Evolutionary conservation across 2,888 invertebrate species (phyloP).

Genomic region (Leptopilina syphax): DNA sequence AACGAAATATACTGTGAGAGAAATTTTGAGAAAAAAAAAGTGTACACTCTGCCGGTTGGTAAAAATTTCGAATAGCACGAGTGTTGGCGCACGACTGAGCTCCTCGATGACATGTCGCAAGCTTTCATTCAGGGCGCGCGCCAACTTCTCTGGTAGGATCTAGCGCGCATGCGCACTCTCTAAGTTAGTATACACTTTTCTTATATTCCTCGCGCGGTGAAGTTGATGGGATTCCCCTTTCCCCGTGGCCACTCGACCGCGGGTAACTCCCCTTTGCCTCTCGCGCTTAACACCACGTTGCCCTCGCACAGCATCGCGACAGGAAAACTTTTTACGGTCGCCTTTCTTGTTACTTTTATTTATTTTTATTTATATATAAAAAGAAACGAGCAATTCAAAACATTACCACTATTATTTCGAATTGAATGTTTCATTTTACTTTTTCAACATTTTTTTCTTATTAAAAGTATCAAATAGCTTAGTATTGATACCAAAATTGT

Average conservation of each 20-base stretch:
- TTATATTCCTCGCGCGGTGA: conserved; percentile 74
- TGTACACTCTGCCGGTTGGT: conserved; percentile 42
- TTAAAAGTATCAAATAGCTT: too few species aligned
- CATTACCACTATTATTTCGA: background rate
- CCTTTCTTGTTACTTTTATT: conserved; percentile 56
- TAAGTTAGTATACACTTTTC: conserved; percentile 41
- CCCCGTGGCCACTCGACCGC: conserved; percentile 74
- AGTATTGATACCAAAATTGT: too few species aligned
- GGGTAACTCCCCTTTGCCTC: conserved; percentile 75
- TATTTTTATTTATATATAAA: conserved; percentile 56
- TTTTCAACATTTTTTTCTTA: too few species aligned
- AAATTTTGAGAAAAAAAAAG: conserved; percentile 37
- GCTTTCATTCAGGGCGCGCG: conserved; percentile 74
- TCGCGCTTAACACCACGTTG: conserved; percentile 62
- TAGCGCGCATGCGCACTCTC: conserved; percentile 66
- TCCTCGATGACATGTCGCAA: conserved; percentile 73
- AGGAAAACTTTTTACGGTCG: conserved; percentile 60
- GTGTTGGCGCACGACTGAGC: conserved; percentile 76
- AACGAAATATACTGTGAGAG: background rate
- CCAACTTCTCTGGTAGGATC: conserved; percentile 59
- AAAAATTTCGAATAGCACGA: conserved; percentile 62
- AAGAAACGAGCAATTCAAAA: conserved; percentile 36
- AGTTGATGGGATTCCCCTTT: conserved; percentile 72
- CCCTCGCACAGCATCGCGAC: conserved; percentile 49
- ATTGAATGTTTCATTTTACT: background rate